A percentile compares a stretch with the other conserved stretches of the same genome.
phyloP scores from a whole-genome alignment of 2,797 vertebrate genomes.

The Sebastes elongatus region DNA sequence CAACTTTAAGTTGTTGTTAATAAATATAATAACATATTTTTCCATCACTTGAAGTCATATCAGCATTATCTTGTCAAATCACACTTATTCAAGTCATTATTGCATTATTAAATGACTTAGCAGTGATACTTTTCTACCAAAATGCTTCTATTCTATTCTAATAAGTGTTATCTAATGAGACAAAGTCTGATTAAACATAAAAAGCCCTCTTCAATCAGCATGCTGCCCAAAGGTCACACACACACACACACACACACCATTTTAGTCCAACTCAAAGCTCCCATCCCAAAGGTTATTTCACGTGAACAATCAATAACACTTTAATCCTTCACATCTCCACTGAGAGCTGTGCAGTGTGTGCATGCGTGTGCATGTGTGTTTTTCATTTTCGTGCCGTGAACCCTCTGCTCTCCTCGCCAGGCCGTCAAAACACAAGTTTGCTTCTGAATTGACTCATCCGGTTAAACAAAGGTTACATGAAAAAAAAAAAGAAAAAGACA shows the following conservation, averaged over 20 bases:
- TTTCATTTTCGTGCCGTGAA: neutral
- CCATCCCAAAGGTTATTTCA: constrained; percentile 11
- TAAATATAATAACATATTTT: neutral
- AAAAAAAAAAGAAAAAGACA: neutral
- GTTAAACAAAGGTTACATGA: constrained; percentile 1
- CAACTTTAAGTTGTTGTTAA: neutral
- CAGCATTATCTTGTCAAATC: neutral
- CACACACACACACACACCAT: constrained; percentile 12
- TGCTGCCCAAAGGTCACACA: neutral
- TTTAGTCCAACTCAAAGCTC: neutral
- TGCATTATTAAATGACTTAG: neutral
- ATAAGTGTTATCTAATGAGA: neutral
- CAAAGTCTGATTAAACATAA: constrained; percentile 17
- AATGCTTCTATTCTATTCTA: neutral
- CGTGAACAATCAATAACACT: constrained; percentile 35
- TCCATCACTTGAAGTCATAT: neutral
- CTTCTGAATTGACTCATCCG: neutral
- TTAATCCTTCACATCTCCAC: constrained; percentile 26
- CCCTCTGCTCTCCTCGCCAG: neutral
- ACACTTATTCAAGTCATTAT: no score
- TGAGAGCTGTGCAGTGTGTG: neutral
- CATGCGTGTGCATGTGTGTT: neutral
- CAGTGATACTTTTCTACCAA: neutral
- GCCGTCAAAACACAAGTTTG: neutral
- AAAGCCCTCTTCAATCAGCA: constrained; percentile 2